Base-by-base conservation (phyloP, 2,113 vertebrate species). In the Thomomys bottae region DNA sequence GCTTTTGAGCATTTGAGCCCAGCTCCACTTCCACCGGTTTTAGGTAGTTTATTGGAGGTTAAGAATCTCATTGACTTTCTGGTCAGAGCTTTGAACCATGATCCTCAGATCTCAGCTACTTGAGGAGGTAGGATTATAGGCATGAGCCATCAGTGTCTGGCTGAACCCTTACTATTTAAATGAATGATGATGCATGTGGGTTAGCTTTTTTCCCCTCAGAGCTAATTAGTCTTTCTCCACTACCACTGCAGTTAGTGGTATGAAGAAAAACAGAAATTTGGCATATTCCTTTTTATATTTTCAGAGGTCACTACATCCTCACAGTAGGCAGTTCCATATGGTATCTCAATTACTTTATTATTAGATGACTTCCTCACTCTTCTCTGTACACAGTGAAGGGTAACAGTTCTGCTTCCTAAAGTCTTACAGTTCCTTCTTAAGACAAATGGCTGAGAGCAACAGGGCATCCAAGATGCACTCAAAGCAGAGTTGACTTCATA, bases 191-290 rank as follows among this genome's bases (percentile, higher is more conserved):
- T 45, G 49, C 68, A 66, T 38, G 42, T 61, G 84, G 81, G 40
- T 36, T 28, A 38, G 49, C 45, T 45, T 54, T 54, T 54, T 54
- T 54, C 17, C 17, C 17, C 17, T 54, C 49, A 64, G 76, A 24
- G 26, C 28, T 61, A 38, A 80, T 54, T 54, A 54, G n/a, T 10
- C 54, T 76, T 94, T 89, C 63, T 86, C 78, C 21, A 57, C 71
- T 32, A 72, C 20, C 63, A 54, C 30, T 38, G 42, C 36, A 10
- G 78, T 77, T 75, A 73, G 40, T 88, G 20, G n/a, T 26, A 34
- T 8, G 61, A 88, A 38, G 38, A 34, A 45, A 76, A 75, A 68
- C 0, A 40, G 57, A 86, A 90, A 75, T 59, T 45, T 59, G 36
- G 8, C 34, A 24, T 36, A 73, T 28, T 76, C 34, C 15, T 64